phyloP scores from a whole-genome alignment of 2,113 vertebrate genomes.

The Peromyscus polionotus region DNA sequence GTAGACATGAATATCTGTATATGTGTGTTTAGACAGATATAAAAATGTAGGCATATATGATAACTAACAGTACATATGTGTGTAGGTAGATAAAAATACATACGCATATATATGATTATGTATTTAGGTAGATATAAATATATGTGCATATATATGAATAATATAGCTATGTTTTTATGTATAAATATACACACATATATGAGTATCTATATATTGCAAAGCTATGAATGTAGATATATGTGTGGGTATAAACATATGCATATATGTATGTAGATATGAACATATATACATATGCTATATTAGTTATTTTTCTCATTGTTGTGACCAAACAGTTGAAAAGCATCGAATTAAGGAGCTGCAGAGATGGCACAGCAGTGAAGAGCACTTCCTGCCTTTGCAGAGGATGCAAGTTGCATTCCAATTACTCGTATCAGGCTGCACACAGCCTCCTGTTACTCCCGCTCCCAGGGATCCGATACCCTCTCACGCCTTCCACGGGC shows the following conservation, averaged over 20 bases:
- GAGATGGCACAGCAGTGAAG: not conserved
- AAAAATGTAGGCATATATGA: not conserved
- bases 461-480: too few relatives aligned
- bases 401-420: not conserved
- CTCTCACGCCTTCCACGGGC: not conserved
- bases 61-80: not conserved
- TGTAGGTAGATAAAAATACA: slow-evolving; percentile 12
- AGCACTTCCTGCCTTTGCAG: too few relatives aligned
- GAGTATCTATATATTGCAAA: not conserved
- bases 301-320: not conserved
- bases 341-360: not conserved
- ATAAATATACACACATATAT: not conserved
- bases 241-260: not conserved
- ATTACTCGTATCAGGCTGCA: too few relatives aligned
- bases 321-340: not conserved
- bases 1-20: not conserved
- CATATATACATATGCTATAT: not conserved
- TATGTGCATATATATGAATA: not conserved
- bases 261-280: too few relatives aligned
- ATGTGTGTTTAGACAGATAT: not conserved
- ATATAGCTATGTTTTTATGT: not conserved
- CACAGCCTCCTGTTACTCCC: too few relatives aligned
- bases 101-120: not conserved
- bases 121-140: not conserved
- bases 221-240: not conserved